A percentile compares a stretch with the other conserved stretches of the same genome.
phyloP scores from a whole-genome alignment of 2,797 vertebrate species.

The Moxostoma hubbsi region DNA sequence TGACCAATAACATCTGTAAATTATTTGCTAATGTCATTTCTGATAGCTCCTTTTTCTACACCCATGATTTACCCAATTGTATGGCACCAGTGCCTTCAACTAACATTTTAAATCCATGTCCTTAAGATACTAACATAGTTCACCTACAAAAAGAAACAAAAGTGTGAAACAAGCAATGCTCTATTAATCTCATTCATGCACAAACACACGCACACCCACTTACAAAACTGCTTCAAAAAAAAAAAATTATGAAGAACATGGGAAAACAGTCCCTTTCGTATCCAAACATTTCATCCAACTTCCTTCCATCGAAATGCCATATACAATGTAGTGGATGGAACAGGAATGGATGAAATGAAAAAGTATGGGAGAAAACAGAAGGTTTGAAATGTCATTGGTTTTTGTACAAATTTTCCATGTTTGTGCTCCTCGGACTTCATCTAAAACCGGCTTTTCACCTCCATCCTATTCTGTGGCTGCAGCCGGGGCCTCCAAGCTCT shows the following conservation, averaged over 20 bases:
- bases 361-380: constrained; percentile 72
- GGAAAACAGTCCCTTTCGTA: constrained; percentile 68
- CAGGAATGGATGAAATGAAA: constrained; percentile 76
- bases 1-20: constrained; percentile 19
- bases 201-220: constrained; percentile 65
- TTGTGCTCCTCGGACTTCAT: constrained; percentile 91
- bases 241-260: constrained; percentile 73
- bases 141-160: constrained; percentile 71
- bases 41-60: constrained; percentile 32
- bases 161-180: constrained; percentile 56
- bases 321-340: constrained; percentile 65
- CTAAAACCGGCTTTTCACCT: constrained; percentile 84
- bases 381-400: constrained; percentile 93
- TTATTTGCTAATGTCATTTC: neutral
- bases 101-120: constrained; percentile 49
- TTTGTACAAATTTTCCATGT: constrained; percentile 96
- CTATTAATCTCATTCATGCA: constrained; percentile 56
- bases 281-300: constrained; percentile 65
- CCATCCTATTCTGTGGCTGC: constrained; percentile 77
- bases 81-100: constrained; percentile 61
- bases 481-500: constrained; percentile 48
- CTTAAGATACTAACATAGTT: constrained; percentile 52
- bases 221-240: constrained; percentile 77
- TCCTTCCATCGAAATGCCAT: constrained; percentile 69
- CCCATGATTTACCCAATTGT: constrained; percentile 48